Evolutionary conservation across 2,888 invertebrate genomes (phyloP).

Genomic region (Trachelus stipa): DNA sequence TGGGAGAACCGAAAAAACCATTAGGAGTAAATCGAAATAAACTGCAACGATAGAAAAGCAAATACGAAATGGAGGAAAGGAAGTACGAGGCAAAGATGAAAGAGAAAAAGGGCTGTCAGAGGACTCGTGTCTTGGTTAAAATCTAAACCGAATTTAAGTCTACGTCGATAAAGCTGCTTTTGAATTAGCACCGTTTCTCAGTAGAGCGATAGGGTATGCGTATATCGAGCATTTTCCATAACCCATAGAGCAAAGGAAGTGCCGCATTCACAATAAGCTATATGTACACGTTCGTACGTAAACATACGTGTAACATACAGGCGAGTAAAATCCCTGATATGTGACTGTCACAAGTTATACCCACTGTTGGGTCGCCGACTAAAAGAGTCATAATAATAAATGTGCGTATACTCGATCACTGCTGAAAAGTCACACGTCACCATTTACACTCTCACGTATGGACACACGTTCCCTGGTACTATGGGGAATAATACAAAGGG

Average conservation of each 20-base stretch:
- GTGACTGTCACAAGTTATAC: not conserved
- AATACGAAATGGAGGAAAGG: not conserved
- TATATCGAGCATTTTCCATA: not conserved
- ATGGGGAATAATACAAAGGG: constrained; percentile 12
- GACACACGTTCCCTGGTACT: constrained; percentile 11
- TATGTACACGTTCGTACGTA: not conserved
- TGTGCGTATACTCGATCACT: not conserved
- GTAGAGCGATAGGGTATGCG: not conserved
- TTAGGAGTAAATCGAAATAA: not conserved
- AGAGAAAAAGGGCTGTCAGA: not conserved
- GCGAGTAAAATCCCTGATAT: not conserved
- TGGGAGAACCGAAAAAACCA: not conserved
- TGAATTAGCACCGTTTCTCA: not conserved
- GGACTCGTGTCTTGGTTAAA: not conserved
- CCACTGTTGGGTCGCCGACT: not conserved
- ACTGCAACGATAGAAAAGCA: not conserved
- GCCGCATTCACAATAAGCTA: not conserved
- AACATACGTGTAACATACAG: not conserved
- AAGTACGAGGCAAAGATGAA: not conserved
- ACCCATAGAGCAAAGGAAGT: not conserved
- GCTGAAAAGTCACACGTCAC: constrained; percentile 16
- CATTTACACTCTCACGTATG: constrained; percentile 15
- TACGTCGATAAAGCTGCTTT: not conserved
- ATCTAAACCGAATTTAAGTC: not conserved
- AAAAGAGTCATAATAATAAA: not conserved